Evolutionary conservation across 2,797 vertebrate species (phyloP), one percentile per base, ranked within the genome.

Genomic region (Enteromius unitaeniatus): DNA sequence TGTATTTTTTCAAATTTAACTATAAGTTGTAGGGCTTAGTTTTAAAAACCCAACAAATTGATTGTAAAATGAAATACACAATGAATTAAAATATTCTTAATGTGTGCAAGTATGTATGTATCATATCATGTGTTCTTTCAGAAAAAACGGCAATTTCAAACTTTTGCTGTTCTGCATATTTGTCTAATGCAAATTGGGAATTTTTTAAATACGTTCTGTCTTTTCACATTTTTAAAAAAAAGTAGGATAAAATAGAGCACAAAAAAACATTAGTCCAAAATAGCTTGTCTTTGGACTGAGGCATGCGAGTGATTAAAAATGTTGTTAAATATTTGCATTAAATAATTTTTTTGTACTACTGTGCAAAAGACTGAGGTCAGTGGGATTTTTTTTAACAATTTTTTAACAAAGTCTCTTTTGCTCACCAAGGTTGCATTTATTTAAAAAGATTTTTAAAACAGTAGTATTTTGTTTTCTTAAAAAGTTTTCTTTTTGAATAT

Each of bases 1-100:
- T 60, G 26, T 14, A 58, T 42, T 81, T 45, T n/a, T 31, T 81
- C 19, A 60, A 19, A 47, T 47, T 55, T 80, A 81, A 60, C 19
- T 21, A 21, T 55, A 81, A 45, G 14, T 53, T 23, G 31, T 26
- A 34, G 13, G 34, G 37, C 23, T 47, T 72, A 14, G n/a, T 72
- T 72, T 6, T 7, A 53, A 53, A 74, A 53, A n/a, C 0, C 26
- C 9, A 74, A 34, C 28, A 53, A 13, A 74, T 74, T 53, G 3
- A 74, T 2, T 74, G 19, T 21, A 14, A 53, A 7, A 6, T 55
- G 11, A 21, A 55, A n/a, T n/a, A 53, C 1, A 53, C 6, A n/a
- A 53, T 7, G 6, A 31, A 64, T 64, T 17, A 9, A 17, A 31
- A 31, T 15, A 28, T 62, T 64, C 60, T 7, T 15, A 62, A 64